A percentile compares a stretch with the other conserved stretches of the same genome.
Evolutionary conservation across 2,888 invertebrate genomes (phyloP).

Genomic region (Digitonthophagus gazella): DNA sequence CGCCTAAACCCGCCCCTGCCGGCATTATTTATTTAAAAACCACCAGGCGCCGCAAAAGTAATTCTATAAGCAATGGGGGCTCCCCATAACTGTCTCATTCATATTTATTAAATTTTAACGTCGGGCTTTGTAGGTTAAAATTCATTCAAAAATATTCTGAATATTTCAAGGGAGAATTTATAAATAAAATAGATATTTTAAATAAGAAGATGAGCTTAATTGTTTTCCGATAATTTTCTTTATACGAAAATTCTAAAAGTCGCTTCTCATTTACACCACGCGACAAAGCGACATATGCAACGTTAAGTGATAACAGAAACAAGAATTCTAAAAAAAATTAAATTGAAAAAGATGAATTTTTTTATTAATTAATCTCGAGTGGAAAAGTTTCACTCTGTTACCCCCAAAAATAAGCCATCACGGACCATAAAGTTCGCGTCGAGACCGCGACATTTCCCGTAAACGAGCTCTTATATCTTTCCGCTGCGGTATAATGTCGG

Average conservation of each 20-base stretch:
- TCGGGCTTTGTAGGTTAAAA: not conserved
- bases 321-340: too few species aligned
- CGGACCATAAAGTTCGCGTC: not conserved
- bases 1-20: not conserved
- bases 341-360: too few species aligned
- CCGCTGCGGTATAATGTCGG: not conserved
- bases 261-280: not conserved
- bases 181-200: not conserved
- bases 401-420: not conserved
- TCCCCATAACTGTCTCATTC: not conserved
- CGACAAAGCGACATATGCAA: too few species aligned
- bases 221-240: not conserved
- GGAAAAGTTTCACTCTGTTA: not conserved
- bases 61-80: not conserved
- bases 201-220: not conserved
- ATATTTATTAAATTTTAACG: not conserved
- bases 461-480: not conserved
- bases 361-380: too few species aligned
- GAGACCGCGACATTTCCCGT: not conserved
- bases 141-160: not conserved
- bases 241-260: not conserved
- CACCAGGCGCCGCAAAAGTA: not conserved
- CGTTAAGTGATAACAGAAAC: too few species aligned
- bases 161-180: not conserved
- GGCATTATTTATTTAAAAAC: not conserved